Evolutionary conservation across 92 coral and sea anemone species (phyloP).

Genomic region (Heliopora coerulea): DNA sequence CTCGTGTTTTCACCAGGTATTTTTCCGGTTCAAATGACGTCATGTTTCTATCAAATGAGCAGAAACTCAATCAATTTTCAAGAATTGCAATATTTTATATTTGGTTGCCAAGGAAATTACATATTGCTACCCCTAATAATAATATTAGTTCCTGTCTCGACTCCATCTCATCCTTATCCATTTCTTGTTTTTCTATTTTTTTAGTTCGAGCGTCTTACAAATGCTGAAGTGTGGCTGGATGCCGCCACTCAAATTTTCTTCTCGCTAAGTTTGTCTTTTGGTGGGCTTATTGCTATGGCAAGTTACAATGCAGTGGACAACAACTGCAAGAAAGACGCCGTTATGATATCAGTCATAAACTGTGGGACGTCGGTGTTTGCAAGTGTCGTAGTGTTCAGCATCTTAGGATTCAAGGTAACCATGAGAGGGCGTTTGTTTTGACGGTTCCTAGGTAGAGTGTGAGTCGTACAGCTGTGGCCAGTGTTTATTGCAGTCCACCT

Average conservation of each 20-base stretch:
- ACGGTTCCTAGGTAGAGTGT: no score
- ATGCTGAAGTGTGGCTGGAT: constrained; percentile 93
- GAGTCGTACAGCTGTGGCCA: no score
- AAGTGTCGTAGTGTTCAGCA: constrained; percentile 85
- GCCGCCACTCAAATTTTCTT: constrained; percentile 98
- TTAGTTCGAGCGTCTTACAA: constrained; percentile 66
- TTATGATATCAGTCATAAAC: constrained; percentile 91
- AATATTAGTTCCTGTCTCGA: not conserved
- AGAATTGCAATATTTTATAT: no score
- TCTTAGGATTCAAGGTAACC: constrained; percentile 97
- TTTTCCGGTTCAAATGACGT: no score
- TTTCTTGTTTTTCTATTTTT: constrained; percentile 1
- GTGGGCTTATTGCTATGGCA: constrained; percentile 97
- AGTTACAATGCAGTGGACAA: constrained; percentile 93
- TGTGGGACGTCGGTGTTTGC: constrained; percentile 95
- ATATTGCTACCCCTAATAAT: not conserved
- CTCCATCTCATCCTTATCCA: not conserved
- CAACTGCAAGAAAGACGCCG: constrained; percentile 89
- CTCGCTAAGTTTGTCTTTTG: constrained; percentile 90
- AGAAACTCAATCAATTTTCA: no score
- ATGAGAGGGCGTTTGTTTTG: no score
- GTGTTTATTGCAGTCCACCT: no score
- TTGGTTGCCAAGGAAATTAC: no score
- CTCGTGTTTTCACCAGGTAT: no score
- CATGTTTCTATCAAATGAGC: no score